phyloP scores from a whole-genome alignment of 2,113 vertebrate species.

The Cochlearius cochlearius region DNA sequence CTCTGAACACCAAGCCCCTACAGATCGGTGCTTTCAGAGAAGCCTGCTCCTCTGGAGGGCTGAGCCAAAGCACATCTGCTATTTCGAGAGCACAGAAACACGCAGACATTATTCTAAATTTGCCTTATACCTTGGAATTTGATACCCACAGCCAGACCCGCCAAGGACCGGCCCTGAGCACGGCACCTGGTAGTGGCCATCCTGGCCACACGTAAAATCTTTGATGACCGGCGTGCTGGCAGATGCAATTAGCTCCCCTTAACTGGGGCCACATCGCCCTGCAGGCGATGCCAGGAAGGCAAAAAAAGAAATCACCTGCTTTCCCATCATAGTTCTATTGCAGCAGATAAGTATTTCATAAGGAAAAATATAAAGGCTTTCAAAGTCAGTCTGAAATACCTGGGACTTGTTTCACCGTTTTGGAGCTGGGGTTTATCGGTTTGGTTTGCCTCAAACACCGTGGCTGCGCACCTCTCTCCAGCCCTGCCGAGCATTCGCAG shows the following conservation, averaged over 20 bases:
- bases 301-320: background rate
- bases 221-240: rapidly evolving
- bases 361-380: background rate
- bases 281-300: background rate
- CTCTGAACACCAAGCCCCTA: background rate
- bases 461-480: background rate
- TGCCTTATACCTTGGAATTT: background rate
- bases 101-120: background rate
- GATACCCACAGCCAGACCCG: background rate
- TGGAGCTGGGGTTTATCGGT: background rate
- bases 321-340: background rate
- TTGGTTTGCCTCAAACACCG: background rate
- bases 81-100: background rate
- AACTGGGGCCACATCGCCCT: background rate
- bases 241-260: background rate
- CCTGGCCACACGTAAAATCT: rapidly evolving
- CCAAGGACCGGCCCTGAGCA: rapidly evolving
- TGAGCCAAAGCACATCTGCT: background rate
- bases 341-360: background rate
- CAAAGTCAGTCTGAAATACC: background rate
- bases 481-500: background rate
- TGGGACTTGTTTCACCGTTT: background rate
- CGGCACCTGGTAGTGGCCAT: rapidly evolving
- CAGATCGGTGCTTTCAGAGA: background rate
- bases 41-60: background rate